phyloP scores from a whole-genome alignment of 1,140 invertebrate species.

The Macrobrachium rosenbergii region DNA sequence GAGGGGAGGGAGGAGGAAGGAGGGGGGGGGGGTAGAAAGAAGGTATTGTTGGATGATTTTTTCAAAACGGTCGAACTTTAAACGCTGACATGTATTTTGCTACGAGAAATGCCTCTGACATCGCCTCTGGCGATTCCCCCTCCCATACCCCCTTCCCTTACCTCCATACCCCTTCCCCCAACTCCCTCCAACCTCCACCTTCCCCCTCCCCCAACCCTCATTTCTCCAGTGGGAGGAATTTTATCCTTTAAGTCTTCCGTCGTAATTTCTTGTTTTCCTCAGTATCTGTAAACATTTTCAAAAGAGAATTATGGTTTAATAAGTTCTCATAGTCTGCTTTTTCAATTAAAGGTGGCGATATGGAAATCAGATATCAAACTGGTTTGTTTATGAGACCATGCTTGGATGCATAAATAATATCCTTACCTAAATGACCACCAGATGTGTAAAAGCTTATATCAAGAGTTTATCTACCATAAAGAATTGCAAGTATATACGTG shows the following conservation, averaged over 20 bases:
- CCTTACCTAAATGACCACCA: too few relatives aligned
- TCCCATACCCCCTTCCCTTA: neutral
- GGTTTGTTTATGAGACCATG: too few relatives aligned
- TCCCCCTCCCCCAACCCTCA: neutral
- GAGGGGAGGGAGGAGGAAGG: neutral
- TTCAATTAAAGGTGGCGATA: too few relatives aligned
- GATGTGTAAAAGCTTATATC: too few relatives aligned
- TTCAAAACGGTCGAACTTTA: neutral
- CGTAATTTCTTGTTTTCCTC: neutral
- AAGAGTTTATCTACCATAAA: too few relatives aligned
- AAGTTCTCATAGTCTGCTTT: too few relatives aligned
- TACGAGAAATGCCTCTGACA: neutral
- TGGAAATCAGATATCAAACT: too few relatives aligned
- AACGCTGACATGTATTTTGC: neutral
- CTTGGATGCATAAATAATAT: too few relatives aligned
- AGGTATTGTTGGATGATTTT: neutral
- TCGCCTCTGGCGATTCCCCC: neutral
- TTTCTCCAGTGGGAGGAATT: neutral
- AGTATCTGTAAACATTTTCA: neutral
- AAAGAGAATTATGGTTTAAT: neutral
- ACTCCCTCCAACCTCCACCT: neutral
- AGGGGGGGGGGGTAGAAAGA: neutral
- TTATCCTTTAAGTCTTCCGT: neutral
- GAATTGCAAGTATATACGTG: too few relatives aligned
- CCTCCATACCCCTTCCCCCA: neutral